Evolutionary conservation across 2,113 vertebrate genomes (phyloP).

Genomic region (Panthera tigris): DNA sequence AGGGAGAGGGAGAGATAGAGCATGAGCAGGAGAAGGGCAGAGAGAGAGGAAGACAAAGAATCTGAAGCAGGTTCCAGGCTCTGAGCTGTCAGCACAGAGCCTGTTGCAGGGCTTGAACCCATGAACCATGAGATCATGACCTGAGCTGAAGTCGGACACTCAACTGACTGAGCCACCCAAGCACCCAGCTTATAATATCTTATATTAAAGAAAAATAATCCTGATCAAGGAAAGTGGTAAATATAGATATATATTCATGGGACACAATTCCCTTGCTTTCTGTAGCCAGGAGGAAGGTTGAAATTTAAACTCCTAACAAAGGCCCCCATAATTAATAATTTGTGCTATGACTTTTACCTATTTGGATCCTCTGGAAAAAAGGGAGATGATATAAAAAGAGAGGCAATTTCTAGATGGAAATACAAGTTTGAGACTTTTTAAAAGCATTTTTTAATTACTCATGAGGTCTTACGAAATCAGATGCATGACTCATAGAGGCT

Average conservation of each 20-base stretch:
- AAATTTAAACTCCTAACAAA: background rate
- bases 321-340: background rate
- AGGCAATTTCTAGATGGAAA: background rate
- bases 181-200: background rate
- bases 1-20: no score
- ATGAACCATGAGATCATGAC: no score
- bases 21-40: no score
- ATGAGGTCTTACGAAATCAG: background rate
- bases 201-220: background rate
- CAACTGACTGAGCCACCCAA: no score
- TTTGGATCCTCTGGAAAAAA: background rate
- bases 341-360: background rate
- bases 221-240: background rate
- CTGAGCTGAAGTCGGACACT: no score
- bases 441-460: background rate
- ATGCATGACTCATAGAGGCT: background rate
- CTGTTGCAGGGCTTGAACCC: no score
- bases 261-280: background rate
- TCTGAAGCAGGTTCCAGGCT: no score
- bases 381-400: background rate
- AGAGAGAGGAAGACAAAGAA: no score
- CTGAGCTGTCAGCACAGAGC: no score
- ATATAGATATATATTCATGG: background rate
- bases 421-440: background rate
- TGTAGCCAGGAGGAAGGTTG: background rate